These are phyloP conservation scores for Heterodera filipjevi DNA, from an alignment of 2,888 invertebrate species.

Conservation along the genomic window DNA sequence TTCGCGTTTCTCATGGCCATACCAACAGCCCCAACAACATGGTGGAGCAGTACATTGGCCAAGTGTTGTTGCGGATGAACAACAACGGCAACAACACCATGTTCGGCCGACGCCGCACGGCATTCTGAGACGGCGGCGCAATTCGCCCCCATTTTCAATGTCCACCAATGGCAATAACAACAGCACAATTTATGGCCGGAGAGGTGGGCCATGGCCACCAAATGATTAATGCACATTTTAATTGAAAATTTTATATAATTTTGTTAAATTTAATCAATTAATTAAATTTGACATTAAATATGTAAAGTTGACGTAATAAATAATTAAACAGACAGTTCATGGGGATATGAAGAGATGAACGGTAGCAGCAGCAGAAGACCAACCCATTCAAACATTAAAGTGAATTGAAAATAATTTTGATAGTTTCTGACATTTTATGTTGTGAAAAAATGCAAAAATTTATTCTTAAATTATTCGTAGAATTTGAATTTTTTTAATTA, in stretches of 20 bases:
- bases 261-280: not conserved
- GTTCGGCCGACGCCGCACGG: not conserved
- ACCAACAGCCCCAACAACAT: not conserved
- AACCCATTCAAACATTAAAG: too few species aligned
- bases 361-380: too few species aligned
- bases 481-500: too few species aligned
- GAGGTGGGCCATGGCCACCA: not conserved
- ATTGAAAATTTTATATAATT: not conserved
- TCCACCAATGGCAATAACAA: not conserved
- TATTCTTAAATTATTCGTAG: too few species aligned
- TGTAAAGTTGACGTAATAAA: too few species aligned
- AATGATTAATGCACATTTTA: not conserved
- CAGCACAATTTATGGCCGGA: not conserved
- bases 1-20: not conserved
- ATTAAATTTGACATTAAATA: too few species aligned
- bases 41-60: not conserved
- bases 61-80: not conserved
- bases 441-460: too few species aligned
- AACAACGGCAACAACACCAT: not conserved
- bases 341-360: too few species aligned
- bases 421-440: too few species aligned
- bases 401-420: too few species aligned
- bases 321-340: not conserved
- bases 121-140: not conserved
- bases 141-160: slow-evolving; percentile 20